phyloP scores from a whole-genome alignment of 92 coral and sea anemone species.

The Paramuricea clavata region DNA sequence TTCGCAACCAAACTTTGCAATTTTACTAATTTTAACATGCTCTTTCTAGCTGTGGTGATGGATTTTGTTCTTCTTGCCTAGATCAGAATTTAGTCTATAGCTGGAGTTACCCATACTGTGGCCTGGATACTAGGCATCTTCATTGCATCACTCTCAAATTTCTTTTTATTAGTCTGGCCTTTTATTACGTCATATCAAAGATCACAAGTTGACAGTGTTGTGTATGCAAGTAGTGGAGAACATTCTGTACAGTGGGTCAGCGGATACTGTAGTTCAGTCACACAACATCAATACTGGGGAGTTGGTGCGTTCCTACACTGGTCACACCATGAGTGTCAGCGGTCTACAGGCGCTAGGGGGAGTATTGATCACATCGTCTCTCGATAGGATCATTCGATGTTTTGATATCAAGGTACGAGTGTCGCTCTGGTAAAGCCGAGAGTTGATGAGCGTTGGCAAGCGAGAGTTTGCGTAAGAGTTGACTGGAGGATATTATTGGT shows the following conservation, averaged over 20 bases:
- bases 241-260: conserved; percentile 91
- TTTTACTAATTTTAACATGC: no score
- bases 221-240: conserved; percentile 95
- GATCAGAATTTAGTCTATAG: no score
- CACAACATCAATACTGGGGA: conserved; percentile 96
- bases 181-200: conserved; percentile 74
- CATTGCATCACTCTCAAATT: conserved; percentile 14
- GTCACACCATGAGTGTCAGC: conserved; percentile 93
- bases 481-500: no score
- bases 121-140: no score
- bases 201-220: conserved; percentile 87
- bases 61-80: no score
- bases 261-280: conserved; percentile 86
- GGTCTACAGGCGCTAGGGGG: conserved; percentile 91
- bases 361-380: conserved; percentile 88
- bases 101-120: no score
- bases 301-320: conserved; percentile 78
- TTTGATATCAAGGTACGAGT: conserved; percentile 88
- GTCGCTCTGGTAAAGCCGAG: no score
- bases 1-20: no score
- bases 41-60: no score
- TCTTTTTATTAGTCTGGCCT: conserved; percentile 77
- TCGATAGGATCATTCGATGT: conserved; percentile 93
- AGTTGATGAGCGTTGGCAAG: no score
- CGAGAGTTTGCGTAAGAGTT: no score